Percentiles rank a stretch among this genome's conserved stretches.
These are phyloP conservation scores for Parauchenoglanis punctatus DNA, from an alignment of 2,797 vertebrate genomes.

Conservation along the genomic window DNA sequence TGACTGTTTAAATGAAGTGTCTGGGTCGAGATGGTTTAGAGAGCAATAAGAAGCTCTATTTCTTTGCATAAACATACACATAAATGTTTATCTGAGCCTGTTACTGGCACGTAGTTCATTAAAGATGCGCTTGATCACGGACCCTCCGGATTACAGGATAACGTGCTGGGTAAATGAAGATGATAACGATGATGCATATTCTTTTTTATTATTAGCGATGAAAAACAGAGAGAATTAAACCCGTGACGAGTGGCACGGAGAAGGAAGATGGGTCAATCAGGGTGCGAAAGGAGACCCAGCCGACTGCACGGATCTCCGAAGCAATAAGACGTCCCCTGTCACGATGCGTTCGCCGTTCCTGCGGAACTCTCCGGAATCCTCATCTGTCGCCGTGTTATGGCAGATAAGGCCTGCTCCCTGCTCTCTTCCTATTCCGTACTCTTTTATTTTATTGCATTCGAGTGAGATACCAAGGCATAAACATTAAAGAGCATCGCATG, in stretches of 20 bases:
- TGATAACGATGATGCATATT: background rate
- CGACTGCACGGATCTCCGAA: constrained; percentile 9
- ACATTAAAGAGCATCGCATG: background rate
- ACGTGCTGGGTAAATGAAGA: background rate
- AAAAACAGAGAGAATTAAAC: background rate
- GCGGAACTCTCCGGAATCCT: background rate
- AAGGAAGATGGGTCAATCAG: background rate
- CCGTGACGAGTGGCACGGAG: background rate
- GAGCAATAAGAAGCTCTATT: background rate
- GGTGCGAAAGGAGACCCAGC: background rate
- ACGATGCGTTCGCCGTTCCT: background rate
- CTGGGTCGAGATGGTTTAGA: background rate
- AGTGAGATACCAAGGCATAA: too few species aligned
- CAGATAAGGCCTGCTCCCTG: background rate
- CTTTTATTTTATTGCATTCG: background rate
- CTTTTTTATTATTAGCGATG: background rate
- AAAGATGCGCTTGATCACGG: background rate
- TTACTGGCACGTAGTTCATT: background rate
- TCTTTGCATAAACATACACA: background rate
- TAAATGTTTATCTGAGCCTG: background rate
- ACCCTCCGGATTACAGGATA: background rate
- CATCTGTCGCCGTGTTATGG: background rate
- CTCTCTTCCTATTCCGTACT: background rate
- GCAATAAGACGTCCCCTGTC: constrained; percentile 20
- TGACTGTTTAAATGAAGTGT: too few species aligned